Base-by-base conservation (phyloP, 2,797 vertebrate species). In the Chaenodraco wilsoni region DNA sequence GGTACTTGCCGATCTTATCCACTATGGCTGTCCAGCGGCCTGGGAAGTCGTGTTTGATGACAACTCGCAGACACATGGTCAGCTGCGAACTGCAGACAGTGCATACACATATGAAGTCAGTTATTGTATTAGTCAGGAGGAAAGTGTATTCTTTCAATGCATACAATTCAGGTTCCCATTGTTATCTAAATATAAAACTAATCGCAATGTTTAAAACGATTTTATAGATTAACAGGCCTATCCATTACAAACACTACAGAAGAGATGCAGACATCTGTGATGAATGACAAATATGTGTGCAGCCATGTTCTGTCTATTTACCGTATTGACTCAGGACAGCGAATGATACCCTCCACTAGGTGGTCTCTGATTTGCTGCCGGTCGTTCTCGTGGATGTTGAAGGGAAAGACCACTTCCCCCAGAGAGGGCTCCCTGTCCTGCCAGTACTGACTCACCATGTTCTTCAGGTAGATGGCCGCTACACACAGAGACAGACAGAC, bases 381-480 rank as follows among this genome's bases (percentile, higher is more conserved):
- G 88, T 99, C 98, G 0, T 98, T 99, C 86, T 99, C 98, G 0
- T 99, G 98, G 84, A 99, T 98, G 86, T 99, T 99, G 88, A 99
- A 99, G 0, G 97, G 98, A 74, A 99, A 98, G 13, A 97, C 57
- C 0, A 95, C 95, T 88, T 98, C 96, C 1, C 98, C 97, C 0
- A 95, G 88, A 19, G 95, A 95, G 0, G 97, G 97, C 46, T 99
- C 98, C 48, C 97, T 92, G 80, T 99, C 98, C 0, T 97, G 97
- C 98, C 98, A 99, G 88, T 99, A 99, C 90, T 98, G 98, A 9
- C 96, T 96, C 85, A 99, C 96, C 98, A 99, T 99, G 92, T 99
- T 99, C 95, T 99, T 99, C 93, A 99, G 89, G 91, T 99, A 99
- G 91, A 99, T 99, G 65, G 98, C 98, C 81, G 98, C 98, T 99